These are phyloP conservation scores for Cataglyphis cursor DNA, from an alignment of 2,888 invertebrate genomes.

Conservation along the genomic window DNA sequence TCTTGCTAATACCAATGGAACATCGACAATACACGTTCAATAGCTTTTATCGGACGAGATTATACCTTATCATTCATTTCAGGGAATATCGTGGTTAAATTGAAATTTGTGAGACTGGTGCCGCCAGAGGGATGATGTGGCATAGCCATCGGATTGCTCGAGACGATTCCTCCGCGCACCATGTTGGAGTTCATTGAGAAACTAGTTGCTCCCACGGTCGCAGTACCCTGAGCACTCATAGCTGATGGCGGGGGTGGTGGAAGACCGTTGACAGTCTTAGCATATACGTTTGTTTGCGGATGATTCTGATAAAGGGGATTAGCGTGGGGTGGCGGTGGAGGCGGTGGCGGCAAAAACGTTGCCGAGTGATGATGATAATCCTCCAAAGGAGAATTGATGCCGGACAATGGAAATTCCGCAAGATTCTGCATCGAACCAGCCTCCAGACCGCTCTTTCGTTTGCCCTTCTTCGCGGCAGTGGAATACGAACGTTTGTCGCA, in stretches of 20 bases:
- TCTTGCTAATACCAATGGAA: background rate
- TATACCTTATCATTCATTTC: constrained; percentile 91
- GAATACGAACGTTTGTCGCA: constrained; percentile 83
- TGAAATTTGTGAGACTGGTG: constrained; percentile 91
- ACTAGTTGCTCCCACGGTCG: constrained; percentile 70
- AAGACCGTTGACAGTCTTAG: constrained; percentile 78
- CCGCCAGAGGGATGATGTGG: constrained; percentile 87
- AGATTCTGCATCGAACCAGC: constrained; percentile 82
- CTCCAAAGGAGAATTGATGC: constrained; percentile 82
- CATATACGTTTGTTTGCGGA: constrained; percentile 80
- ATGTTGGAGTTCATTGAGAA: constrained; percentile 78
- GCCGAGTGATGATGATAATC: constrained; percentile 84
- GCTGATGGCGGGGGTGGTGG: constrained; percentile 70
- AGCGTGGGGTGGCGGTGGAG: constrained; percentile 74
- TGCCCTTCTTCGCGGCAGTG: constrained; percentile 81
- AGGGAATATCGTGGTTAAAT: constrained; percentile 94
- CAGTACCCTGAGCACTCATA: constrained; percentile 71
- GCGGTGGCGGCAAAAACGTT: constrained; percentile 77
- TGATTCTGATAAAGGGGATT: constrained; percentile 85
- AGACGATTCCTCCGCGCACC: constrained; percentile 74
- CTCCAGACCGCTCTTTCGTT: constrained; percentile 77
- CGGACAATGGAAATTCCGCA: constrained; percentile 82
- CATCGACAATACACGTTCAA: background rate
- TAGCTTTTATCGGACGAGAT: background rate
- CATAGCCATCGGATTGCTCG: constrained; percentile 81